phyloP scores from a whole-genome alignment of 2,888 invertebrate species.

The Cecidostiba fungosa region DNA sequence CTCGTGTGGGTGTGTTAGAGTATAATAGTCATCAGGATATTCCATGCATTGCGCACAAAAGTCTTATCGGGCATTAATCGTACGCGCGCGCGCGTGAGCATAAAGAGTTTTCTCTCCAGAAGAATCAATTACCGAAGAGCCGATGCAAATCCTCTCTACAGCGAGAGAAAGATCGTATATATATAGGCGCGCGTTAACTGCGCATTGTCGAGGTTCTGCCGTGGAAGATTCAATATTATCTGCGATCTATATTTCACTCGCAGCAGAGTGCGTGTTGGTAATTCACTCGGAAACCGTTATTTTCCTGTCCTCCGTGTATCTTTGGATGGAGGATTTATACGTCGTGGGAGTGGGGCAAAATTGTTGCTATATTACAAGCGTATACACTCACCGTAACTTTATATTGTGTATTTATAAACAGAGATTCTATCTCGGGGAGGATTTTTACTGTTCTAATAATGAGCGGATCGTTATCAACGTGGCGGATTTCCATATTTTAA shows the following conservation, averaged over 20 bases:
- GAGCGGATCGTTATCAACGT: not conserved
- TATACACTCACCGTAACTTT: not conserved
- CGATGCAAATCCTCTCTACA: conserved; percentile 22
- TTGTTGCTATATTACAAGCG: not conserved
- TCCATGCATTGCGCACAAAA: conserved; percentile 34
- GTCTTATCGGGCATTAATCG: conserved; percentile 47
- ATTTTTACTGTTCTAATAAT: not conserved
- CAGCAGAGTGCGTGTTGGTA: not conserved
- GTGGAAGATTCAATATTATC: conserved; percentile 45
- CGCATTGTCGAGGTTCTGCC: conserved; percentile 9
- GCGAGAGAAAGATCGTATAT: not conserved
- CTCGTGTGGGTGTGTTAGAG: not conserved
- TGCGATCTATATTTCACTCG: conserved; percentile 45
- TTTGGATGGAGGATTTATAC: not conserved
- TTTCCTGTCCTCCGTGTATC: not conserved
- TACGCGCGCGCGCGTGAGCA: not conserved
- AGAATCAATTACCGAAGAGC: conserved; percentile 21
- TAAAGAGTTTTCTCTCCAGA: not conserved
- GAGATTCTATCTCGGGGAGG: not conserved
- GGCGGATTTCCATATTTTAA: not conserved
- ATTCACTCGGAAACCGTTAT: not conserved
- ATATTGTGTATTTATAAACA: not conserved
- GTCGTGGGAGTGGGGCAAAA: conserved; percentile 10
- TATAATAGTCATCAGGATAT: conserved; percentile 7
- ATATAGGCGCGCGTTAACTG: conserved; percentile 10